These are phyloP conservation scores for Agrotis clavis DNA, from an alignment of 2,888 invertebrate genomes.

Conservation along the genomic window DNA sequence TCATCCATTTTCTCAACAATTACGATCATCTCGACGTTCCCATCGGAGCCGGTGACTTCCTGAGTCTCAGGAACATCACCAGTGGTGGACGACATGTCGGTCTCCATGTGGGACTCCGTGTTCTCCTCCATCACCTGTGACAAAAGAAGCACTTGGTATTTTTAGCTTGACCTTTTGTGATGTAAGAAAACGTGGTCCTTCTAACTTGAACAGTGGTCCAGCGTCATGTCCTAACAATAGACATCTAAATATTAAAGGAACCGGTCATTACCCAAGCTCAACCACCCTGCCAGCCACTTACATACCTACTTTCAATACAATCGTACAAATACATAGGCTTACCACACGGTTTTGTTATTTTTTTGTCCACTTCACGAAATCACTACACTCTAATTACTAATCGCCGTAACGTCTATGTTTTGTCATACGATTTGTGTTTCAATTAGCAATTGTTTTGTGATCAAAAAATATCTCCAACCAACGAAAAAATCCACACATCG, in stretches of 20 bases:
- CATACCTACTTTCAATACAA: slow-evolving; percentile 85
- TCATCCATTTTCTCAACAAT: slow-evolving; percentile 82
- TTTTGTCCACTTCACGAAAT: slow-evolving; percentile 48
- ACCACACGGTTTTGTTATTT: slow-evolving; percentile 78
- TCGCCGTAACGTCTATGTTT: slow-evolving; percentile 35
- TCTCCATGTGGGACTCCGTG: slow-evolving; percentile 84
- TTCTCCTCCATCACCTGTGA: slow-evolving; percentile 86
- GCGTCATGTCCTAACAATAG: slow-evolving; percentile 70
- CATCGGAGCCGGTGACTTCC: slow-evolving; percentile 77
- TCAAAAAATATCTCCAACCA: slow-evolving; percentile 77
- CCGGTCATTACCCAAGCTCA: slow-evolving; percentile 86
- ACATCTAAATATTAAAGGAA: slow-evolving; percentile 76
- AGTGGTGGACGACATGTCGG: slow-evolving; percentile 85
- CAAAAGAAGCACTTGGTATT: slow-evolving; percentile 76
- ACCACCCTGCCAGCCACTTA: slow-evolving; percentile 77
- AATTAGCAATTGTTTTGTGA: slow-evolving; percentile 65
- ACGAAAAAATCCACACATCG: slow-evolving; percentile 83
- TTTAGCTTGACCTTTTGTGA: slow-evolving; percentile 75
- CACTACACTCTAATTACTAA: slow-evolving; percentile 52
- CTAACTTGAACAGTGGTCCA: slow-evolving; percentile 58
- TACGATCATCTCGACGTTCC: slow-evolving; percentile 82
- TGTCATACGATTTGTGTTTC: slow-evolving; percentile 62
- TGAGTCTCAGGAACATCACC: slow-evolving; percentile 79
- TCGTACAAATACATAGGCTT: slow-evolving; percentile 84
- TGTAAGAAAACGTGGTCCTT: slow-evolving; percentile 68